Evolutionary conservation across 2,797 vertebrate genomes (phyloP), one percentile per base, ranked within the genome.

Genomic region (Ctenopoma multispine): DNA sequence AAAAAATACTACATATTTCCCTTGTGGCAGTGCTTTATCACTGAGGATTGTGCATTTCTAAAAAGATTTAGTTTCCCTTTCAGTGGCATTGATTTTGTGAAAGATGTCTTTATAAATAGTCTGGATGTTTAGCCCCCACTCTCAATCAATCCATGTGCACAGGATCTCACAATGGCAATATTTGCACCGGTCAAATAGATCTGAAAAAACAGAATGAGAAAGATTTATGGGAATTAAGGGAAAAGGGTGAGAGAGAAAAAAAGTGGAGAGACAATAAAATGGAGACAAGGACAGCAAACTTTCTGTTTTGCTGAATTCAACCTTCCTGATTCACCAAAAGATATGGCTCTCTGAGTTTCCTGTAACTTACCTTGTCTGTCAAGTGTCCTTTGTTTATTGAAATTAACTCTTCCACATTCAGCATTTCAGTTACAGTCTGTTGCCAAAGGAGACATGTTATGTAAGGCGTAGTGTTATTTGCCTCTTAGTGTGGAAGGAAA

Each of bases 71-170:
- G 69, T 77, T 88, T 82, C 77, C 68, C 60, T 90, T 86, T 79
- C 82, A 81, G 72, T 78, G 76, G 66, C 84, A 92, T 92, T 89
- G 91, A 93, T 91, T 91, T 90, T 84, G 69, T 77, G 50, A 80
- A 80, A 88, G 84, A 92, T 87, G 85, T 89, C 87, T 93, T 88
- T 92, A 88, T 89, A 87, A 82, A 55, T 60, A 70, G 79, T 82
- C 72, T 15, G 14, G 17, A 80, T 88, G 82, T 90, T 92, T 89
- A 86, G 79, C 63, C 84, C 75, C 36, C 66, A 62, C 72, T 47
- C 12, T 10, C 77, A 81, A 84, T 92, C 87, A 89, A 84, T 91
- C 80, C 83, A 49, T 86, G 69, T 70, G 77, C 48, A 29, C 59
- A 81, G 83, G 71, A 80, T 79, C 75, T 80, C 62, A 79, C 62